phyloP scores from a whole-genome alignment of 2,888 invertebrate genomes.

The Ophion costatus region DNA sequence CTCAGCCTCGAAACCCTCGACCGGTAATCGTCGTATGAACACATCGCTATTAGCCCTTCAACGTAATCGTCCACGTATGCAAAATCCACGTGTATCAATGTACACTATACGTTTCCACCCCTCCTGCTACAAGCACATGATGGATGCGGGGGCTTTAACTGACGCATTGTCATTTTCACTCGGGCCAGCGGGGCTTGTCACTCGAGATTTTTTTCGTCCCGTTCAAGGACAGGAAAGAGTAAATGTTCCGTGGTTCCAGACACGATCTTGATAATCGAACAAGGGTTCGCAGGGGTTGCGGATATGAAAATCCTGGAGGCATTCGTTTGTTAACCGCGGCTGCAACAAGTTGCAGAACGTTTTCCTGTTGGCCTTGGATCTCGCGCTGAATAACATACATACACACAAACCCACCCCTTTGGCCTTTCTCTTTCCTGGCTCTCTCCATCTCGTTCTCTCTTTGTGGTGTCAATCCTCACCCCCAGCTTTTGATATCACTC shows the following conservation, averaged over 20 bases:
- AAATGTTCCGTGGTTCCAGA: constrained; percentile 58
- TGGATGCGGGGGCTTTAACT: constrained; percentile 6
- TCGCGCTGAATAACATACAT: constrained; percentile 70
- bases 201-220: constrained; percentile 6
- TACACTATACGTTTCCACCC: constrained; percentile 5
- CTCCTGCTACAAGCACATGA: constrained; percentile 21
- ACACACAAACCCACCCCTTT: constrained; percentile 64
- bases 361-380: constrained; percentile 65
- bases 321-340: constrained; percentile 80
- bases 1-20: background rate
- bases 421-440: constrained; percentile 67
- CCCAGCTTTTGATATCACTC: constrained; percentile 63
- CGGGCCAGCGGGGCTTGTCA: constrained; percentile 35
- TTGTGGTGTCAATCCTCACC: constrained; percentile 62
- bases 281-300: background rate
- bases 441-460: constrained; percentile 57
- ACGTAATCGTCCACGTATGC: constrained; percentile 33
- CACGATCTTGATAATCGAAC: constrained; percentile 61
- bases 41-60: constrained; percentile 37
- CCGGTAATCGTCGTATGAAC: constrained; percentile 32
- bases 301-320: constrained; percentile 72
- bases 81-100: background rate
- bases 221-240: constrained; percentile 48
- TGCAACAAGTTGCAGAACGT: constrained; percentile 81
- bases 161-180: constrained; percentile 35